These are phyloP conservation scores for Oncorhynchus gorbuscha DNA, from an alignment of 2,113 vertebrate species.

Conservation along the genomic window DNA sequence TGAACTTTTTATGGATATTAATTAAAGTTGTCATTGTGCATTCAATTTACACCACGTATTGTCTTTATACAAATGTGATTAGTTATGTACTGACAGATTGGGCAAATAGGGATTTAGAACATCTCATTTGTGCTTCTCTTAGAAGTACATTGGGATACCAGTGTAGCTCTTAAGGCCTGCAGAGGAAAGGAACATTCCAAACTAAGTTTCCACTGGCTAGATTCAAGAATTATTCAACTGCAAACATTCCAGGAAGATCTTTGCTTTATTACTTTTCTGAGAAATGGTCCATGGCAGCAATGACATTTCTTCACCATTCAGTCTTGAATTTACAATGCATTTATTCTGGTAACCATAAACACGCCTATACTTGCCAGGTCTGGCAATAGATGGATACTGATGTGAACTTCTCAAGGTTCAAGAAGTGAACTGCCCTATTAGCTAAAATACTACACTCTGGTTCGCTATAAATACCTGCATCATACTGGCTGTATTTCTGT, in stretches of 20 bases:
- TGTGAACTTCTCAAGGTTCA: too few species aligned
- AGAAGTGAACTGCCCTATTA: not conserved
- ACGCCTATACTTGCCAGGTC: not conserved
- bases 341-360: not conserved
- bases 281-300: constrained; percentile 30
- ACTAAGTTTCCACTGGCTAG: constrained; percentile 36
- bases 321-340: constrained; percentile 10
- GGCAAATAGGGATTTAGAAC: too few species aligned
- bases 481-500: too few species aligned
- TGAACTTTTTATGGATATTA: too few species aligned
- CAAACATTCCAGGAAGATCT: constrained; percentile 26
- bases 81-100: too few species aligned
- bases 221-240: constrained; percentile 10
- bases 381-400: constrained; percentile 10
- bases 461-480: constrained; percentile 10
- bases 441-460: not conserved
- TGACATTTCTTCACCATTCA: not conserved
- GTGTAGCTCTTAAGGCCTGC: constrained; percentile 23
- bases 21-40: too few species aligned
- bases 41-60: too few species aligned
- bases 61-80: too few species aligned
- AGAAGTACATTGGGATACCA: not conserved
- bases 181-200: constrained; percentile 2
- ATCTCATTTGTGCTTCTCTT: not conserved
- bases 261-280: constrained; percentile 38